Percentiles rank a stretch among this genome's conserved stretches.
phyloP scores from a whole-genome alignment of 1,140 invertebrate species.

The Thalassaphorura encarpata region DNA sequence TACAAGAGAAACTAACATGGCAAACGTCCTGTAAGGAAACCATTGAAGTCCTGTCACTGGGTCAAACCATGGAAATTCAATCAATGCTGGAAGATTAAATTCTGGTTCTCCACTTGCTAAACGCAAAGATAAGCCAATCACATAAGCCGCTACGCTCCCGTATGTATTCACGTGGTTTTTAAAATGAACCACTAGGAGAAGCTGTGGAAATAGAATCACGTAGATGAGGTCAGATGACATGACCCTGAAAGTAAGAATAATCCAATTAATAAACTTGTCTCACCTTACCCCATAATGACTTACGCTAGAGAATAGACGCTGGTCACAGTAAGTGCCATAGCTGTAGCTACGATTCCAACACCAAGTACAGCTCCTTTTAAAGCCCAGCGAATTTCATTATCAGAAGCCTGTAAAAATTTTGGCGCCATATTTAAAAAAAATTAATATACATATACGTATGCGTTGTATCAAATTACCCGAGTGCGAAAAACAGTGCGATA shows the following conservation, averaged over 20 bases:
- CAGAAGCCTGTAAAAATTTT: conserved; percentile 52
- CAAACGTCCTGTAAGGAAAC: conserved; percentile 49
- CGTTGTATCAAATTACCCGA: too few species aligned
- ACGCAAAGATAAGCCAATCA: conserved; percentile 53
- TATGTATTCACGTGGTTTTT: conserved; percentile 59
- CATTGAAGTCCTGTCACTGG: conserved; percentile 13
- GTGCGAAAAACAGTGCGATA: conserved; percentile 61
- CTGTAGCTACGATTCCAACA: conserved; percentile 55
- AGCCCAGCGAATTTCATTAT: conserved; percentile 62
- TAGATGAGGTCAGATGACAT: conserved; percentile 68
- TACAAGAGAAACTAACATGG: conserved; percentile 49
- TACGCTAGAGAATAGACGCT: conserved; percentile 69
- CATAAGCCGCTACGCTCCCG: conserved; percentile 57
- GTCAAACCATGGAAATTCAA: conserved; percentile 7
- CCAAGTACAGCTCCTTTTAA: conserved; percentile 58
- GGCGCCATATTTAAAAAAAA: too few species aligned
- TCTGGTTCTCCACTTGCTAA: conserved; percentile 45
- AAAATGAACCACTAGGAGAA: conserved; percentile 64
- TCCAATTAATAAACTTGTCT: too few species aligned
- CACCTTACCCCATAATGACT: too few species aligned
- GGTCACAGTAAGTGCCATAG: conserved; percentile 60
- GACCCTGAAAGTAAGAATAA: conserved; percentile 40
- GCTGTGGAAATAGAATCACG: conserved; percentile 70
- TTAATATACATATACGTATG: too few species aligned
- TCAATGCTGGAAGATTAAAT: neutral